Base-by-base conservation (phyloP, 2,113 vertebrate genomes). In the Pampusana beccarii region DNA sequence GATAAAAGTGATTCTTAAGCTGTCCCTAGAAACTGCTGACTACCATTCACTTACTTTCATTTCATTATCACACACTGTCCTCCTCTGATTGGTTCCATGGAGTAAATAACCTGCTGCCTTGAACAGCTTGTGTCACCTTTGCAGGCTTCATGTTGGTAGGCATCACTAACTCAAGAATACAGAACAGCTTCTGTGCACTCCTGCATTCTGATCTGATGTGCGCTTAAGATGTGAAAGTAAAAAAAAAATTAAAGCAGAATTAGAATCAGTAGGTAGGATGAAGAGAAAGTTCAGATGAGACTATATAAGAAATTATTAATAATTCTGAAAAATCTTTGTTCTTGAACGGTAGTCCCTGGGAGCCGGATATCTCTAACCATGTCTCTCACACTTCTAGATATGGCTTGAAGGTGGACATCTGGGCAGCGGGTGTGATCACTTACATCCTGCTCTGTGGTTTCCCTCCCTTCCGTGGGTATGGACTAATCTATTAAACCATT, bases 371-470 rank as follows among this genome's bases (percentile, higher is more conserved):
- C 78, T 77, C 93, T 97, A 96, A 98, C 88, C 40, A 28, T 66
- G 11, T 97, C 57, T 78, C 73, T 97, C 95, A 58, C 80, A 86
- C 95, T 96, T 93, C 73, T 92, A 99, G 99, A 71, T 99, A 99
- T 60, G 99, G 99, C 94, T 98, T 99, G 92, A 99, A 99, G 94
- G 99, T 99, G 95, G 99, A 99, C 97, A 98, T 99, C 97, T 99
- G 99, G 99, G 99, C 99, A 48, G 99, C 99, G 21, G 99, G 99
- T 18, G 99, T 99, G 66, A 99, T 99, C 95, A 99, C 99, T 75
- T 99, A 99, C 94, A 99, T 99, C 80, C 98, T 99, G 91, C 98
- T 99, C 60, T 99, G 99, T 97, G 99, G 99, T 42, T 99, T 99
- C 93, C 99, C 99, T 97, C 99, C 99, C 0, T 99, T 99, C 93